Percentiles rank a stretch among this genome's conserved stretches.
These are phyloP conservation scores for Callocephalon fimbriatum DNA, from an alignment of 2,113 vertebrate species.

Conservation along the genomic window DNA sequence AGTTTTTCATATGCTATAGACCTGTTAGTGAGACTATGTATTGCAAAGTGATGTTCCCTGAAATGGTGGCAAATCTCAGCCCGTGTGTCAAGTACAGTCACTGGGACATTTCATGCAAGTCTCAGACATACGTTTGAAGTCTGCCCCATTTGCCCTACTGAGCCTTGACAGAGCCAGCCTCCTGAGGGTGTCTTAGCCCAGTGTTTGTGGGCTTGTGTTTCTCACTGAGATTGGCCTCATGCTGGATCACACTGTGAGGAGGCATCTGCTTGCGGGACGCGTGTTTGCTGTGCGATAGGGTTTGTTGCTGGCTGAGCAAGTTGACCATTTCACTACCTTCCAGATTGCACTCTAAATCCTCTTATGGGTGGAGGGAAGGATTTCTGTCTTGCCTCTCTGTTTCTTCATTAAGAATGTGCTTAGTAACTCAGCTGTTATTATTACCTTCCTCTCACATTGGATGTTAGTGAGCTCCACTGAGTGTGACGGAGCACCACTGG, in stretches of 20 bases:
- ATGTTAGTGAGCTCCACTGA: background rate
- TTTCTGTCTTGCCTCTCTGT: background rate
- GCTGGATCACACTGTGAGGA: background rate
- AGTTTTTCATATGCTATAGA: background rate
- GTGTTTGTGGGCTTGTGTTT: background rate
- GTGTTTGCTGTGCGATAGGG: fast-evolving
- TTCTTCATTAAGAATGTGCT: background rate
- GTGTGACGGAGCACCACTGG: background rate
- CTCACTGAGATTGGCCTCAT: background rate
- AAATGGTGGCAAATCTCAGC: background rate
- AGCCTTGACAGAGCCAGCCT: background rate
- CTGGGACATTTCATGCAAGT: background rate
- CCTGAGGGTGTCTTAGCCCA: background rate
- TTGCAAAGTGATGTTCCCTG: background rate
- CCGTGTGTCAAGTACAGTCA: background rate
- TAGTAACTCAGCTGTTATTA: background rate
- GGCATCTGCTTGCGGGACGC: background rate
- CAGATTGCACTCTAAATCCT: background rate
- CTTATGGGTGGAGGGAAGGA: background rate
- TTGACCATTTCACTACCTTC: background rate
- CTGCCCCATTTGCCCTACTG: background rate
- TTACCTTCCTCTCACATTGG: background rate
- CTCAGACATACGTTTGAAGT: background rate
- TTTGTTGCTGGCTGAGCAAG: background rate
- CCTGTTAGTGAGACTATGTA: background rate